A percentile compares a stretch with the other conserved stretches of the same genome.
These are phyloP conservation scores for Heterodera carotae DNA, from an alignment of 1,140 invertebrate genomes.

Conservation along the genomic window DNA sequence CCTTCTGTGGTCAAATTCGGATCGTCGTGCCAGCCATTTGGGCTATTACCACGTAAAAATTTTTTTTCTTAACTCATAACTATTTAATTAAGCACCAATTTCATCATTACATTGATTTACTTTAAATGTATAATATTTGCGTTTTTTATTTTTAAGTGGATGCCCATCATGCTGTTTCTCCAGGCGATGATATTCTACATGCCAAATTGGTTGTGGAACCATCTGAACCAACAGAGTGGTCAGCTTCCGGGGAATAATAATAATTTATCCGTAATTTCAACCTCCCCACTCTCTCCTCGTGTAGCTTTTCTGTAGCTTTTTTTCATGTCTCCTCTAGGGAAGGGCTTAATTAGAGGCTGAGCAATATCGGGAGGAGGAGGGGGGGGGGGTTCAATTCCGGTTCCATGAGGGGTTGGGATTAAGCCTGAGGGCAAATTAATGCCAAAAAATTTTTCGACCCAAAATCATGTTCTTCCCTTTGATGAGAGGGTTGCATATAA, in stretches of 20 bases:
- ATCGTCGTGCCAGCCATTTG: slow-evolving; percentile 45
- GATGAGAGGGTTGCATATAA: no score
- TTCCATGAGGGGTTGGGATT: no score
- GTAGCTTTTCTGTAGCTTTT: no score
- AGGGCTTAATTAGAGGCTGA: no score
- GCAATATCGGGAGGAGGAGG: no score
- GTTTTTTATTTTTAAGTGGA: slow-evolving; percentile 43
- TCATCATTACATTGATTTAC: no score
- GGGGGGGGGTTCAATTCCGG: not conserved
- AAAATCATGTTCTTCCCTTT: no score
- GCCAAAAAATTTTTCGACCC: no score
- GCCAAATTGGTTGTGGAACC: slow-evolving; percentile 67
- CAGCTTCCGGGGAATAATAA: not conserved
- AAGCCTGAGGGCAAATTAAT: no score
- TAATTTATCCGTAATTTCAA: not conserved
- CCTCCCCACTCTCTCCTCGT: no score
- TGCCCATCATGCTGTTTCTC: slow-evolving; percentile 66
- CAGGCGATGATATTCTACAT: slow-evolving; percentile 69
- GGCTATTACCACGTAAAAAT: slow-evolving; percentile 49
- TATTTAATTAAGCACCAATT: no score
- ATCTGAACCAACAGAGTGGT: slow-evolving; percentile 67
- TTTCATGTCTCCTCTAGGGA: no score
- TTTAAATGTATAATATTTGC: not conserved
- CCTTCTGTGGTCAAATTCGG: slow-evolving; percentile 47
- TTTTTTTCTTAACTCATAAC: not conserved